A percentile compares a stretch with the other conserved stretches of the same genome.
Conservation (phyloP, 2,113 vertebrate genomes). For the Xiphophorus hellerii region DNA sequence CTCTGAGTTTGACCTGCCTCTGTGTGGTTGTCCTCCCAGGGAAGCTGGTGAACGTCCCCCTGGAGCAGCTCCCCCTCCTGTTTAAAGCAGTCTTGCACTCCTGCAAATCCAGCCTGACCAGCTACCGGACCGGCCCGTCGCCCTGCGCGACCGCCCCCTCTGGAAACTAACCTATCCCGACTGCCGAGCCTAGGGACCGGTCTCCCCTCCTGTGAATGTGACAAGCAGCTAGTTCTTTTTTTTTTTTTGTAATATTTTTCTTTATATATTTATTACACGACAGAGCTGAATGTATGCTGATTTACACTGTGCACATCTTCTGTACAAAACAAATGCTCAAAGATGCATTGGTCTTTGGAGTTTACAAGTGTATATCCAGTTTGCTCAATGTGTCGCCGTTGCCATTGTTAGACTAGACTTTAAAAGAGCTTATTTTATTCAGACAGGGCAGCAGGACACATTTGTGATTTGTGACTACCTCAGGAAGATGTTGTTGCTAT, state of each 20-base stretch:
- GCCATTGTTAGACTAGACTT: constrained; percentile 91
- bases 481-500: constrained; percentile 86
- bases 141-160: constrained; percentile 75
- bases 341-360: constrained; percentile 90
- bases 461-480: constrained; percentile 91
- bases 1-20: neutral
- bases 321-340: constrained; percentile 90
- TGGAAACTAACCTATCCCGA: constrained; percentile 74
- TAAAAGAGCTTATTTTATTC: constrained; percentile 81
- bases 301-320: constrained; percentile 96
- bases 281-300: constrained; percentile 99
- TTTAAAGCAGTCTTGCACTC: constrained; percentile 99
- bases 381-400: constrained; percentile 92
- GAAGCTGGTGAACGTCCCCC: constrained; percentile 95
- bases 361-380: constrained; percentile 95
- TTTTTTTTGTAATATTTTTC: constrained; percentile 80
- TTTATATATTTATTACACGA: constrained; percentile 99
- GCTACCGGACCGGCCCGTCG: constrained; percentile 74
- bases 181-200: constrained; percentile 55
- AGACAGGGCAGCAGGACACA: constrained; percentile 81
- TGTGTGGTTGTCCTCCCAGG: constrained; percentile 75
- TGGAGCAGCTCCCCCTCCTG: constrained; percentile 97
- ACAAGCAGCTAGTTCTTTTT: constrained; percentile 86
- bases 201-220: constrained; percentile 82
- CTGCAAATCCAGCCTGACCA: constrained; percentile 92